Evolutionary conservation across 92 coral and sea anemone species (phyloP).

Genomic region (Heteractis magnifica): DNA sequence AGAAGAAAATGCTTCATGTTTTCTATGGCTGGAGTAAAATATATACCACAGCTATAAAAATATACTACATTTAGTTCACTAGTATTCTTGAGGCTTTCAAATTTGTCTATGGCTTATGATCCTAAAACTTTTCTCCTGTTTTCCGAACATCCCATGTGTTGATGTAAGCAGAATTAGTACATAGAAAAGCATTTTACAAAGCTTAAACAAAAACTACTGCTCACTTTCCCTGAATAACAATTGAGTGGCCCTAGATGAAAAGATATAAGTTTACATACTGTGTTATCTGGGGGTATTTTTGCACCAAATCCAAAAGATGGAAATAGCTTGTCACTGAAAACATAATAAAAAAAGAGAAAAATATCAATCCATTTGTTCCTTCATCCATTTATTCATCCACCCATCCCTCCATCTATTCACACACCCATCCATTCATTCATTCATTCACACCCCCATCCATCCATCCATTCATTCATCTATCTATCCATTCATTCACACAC

Average conservation of each 20-base stretch:
- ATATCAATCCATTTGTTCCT: not conserved
- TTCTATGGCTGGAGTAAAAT: too few species aligned
- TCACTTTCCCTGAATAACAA: too few species aligned
- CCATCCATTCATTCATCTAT: not conserved
- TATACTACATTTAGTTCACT: too few species aligned
- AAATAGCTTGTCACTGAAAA: constrained; percentile 79
- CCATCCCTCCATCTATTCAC: not conserved
- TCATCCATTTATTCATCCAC: not conserved
- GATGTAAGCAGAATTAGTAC: too few species aligned
- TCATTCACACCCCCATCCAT: not conserved
- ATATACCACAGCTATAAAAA: too few species aligned
- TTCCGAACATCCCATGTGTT: too few species aligned
- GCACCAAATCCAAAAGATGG: constrained; percentile 99
- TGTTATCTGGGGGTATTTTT: constrained; percentile 77
- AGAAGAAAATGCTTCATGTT: not conserved
- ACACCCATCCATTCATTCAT: not conserved
- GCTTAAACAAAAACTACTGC: too few species aligned
- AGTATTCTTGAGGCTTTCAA: too few species aligned
- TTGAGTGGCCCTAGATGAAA: not conserved
- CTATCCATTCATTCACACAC: too few species aligned
- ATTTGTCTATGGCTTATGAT: too few species aligned
- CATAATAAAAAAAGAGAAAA: not conserved
- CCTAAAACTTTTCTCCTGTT: too few species aligned
- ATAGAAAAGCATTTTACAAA: too few species aligned
- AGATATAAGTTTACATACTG: constrained; percentile 41